These are phyloP conservation scores for Dynastes maya DNA, from an alignment of 2,888 invertebrate species.

Conservation along the genomic window DNA sequence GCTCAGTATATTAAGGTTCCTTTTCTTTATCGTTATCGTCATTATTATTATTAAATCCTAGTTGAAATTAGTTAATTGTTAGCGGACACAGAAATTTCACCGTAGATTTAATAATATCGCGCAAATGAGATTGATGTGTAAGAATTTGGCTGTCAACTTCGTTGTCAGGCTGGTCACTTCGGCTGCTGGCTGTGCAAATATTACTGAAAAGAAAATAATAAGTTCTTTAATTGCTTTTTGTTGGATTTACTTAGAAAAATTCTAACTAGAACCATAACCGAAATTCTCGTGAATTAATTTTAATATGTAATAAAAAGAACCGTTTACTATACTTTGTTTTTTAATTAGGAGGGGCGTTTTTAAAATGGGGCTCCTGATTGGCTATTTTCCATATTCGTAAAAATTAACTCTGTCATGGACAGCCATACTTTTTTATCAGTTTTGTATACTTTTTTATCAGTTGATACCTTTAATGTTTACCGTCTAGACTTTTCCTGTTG, in stretches of 20 bases:
- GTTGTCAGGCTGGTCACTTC: slow-evolving; percentile 35
- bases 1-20: slow-evolving; percentile 43
- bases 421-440: too few species aligned
- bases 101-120: slow-evolving; percentile 40
- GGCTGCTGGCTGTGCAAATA: slow-evolving; percentile 46
- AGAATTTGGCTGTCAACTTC: slow-evolving; percentile 8
- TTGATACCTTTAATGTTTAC: too few species aligned
- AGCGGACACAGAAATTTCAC: slow-evolving; percentile 41
- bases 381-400: too few species aligned
- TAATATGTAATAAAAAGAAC: too few species aligned
- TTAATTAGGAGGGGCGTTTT: neutral
- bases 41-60: slow-evolving; percentile 18
- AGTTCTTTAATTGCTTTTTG: neutral
- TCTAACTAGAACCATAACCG: too few species aligned
- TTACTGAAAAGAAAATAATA: slow-evolving; percentile 33
- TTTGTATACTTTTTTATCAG: too few species aligned
- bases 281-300: too few species aligned
- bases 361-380: neutral
- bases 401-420: too few species aligned
- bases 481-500: too few species aligned
- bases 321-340: too few species aligned
- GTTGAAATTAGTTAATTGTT: slow-evolving; percentile 31
- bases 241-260: neutral
- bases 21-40: neutral
- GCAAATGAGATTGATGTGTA: slow-evolving; percentile 6